A percentile compares a stretch with the other conserved stretches of the same genome.
phyloP scores from a whole-genome alignment of 2,797 vertebrate species.

The Alfaro cultratus region DNA sequence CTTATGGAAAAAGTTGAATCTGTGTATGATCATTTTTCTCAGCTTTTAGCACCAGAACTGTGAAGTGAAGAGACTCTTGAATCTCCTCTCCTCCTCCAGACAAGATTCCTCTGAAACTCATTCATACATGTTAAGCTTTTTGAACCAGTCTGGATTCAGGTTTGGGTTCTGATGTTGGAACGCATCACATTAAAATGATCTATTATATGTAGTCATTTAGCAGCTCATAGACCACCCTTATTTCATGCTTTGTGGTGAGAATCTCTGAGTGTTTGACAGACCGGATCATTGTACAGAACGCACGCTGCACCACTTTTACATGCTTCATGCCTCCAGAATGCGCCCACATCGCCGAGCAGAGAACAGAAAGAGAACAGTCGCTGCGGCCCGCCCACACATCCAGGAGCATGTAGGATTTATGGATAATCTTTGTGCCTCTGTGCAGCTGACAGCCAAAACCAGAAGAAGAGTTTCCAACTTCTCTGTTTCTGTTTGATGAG shows the following conservation, averaged over 20 bases:
- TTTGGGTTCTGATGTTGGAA: neutral
- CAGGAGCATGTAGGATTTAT: conserved; percentile 2
- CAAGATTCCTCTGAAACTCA: neutral
- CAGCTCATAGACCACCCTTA: neutral
- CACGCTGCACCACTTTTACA: neutral
- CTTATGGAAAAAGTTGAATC: neutral
- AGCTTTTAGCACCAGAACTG: conserved; percentile 16
- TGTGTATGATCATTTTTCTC: conserved; percentile 12
- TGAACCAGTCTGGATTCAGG: neutral
- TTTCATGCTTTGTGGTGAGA: neutral
- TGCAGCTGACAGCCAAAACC: neutral
- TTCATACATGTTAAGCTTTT: neutral
- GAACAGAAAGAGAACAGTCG: neutral
- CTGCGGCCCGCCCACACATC: conserved; percentile 1
- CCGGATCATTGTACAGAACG: conserved; percentile 1
- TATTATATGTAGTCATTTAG: neutral
- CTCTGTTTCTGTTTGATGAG: neutral
- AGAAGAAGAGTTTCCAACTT: neutral
- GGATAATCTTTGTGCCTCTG: neutral
- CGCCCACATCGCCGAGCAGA: neutral
- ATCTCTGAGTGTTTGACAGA: neutral
- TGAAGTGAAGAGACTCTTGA: neutral
- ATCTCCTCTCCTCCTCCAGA: neutral
- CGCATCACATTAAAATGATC: neutral
- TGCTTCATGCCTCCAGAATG: neutral